Conservation (phyloP, 2,113 vertebrate genomes). For the Paraplagusia blochii region DNA sequence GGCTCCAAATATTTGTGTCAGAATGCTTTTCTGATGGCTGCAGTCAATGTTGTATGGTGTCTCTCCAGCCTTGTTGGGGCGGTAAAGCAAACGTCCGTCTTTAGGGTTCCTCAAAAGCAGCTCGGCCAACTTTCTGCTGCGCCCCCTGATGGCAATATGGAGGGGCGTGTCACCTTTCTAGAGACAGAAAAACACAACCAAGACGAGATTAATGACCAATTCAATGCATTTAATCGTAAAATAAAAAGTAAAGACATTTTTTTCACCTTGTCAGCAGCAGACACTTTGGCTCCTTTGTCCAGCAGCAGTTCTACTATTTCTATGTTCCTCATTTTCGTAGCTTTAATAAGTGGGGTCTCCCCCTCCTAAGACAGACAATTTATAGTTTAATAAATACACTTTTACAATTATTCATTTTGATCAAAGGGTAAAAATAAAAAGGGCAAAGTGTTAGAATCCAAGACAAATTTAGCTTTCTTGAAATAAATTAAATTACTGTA, state of each 20-base stretch:
- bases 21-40: conserved; percentile 98
- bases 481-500: no score
- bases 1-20: conserved; percentile 98
- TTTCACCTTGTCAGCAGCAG: conserved; percentile 91
- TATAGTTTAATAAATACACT: no score
- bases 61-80: conserved; percentile 95
- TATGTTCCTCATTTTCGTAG: conserved; percentile 98
- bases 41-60: conserved; percentile 99
- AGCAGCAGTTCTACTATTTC: conserved; percentile 95
- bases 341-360: conserved; percentile 95
- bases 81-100: conserved; percentile 93
- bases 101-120: conserved; percentile 94
- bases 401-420: no score
- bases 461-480: background rate
- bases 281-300: conserved; percentile 96
- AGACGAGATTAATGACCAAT: background rate
- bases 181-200: conserved; percentile 5
- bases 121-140: conserved; percentile 95
- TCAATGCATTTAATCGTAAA: background rate
- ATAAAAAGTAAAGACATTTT: conserved; percentile 20
- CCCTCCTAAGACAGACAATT: conserved; percentile 80
- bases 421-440: background rate
- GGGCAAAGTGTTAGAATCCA: background rate
- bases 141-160: conserved; percentile 94
- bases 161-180: conserved; percentile 97